Evolutionary conservation across 2,113 vertebrate species (phyloP), one percentile per base, ranked within the genome.

Genomic region (Sapayoa aenigma): DNA sequence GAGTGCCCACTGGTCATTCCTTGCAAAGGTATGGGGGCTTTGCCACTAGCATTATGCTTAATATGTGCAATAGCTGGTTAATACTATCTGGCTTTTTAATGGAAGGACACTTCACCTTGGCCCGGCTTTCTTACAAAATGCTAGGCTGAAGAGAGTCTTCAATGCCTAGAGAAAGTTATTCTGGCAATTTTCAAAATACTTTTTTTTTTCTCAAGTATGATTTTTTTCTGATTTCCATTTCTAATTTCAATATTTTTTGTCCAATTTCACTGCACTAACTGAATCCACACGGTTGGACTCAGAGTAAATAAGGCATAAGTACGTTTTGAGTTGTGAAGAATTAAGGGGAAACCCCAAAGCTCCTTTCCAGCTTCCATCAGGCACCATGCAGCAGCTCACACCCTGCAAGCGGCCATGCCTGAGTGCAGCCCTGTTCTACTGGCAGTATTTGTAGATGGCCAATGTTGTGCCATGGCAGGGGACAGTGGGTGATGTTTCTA

Each of bases 381-480:
- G 27, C 24, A 13, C 24, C 31, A 27, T 0, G 74, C 50, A 71
- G 46, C 56, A 58, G 55, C 67, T 18, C 1, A 1, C 62, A n/a
- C 24, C n/a, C 67, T 58, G 41, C 63, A 30, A 44, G 39, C 3
- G 3, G 20, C 50, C 11, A 0, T 25, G 35, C 47, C 39, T 0
- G 1, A 44, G 42, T 1, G 1, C 1, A 44, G 50, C 49, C 62
- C 62, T 31, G 20, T 17, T 87, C 39, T 47, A 44, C 67, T 18
- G 52, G 52, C 3, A 9, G 11, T 1, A 0, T 30, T 72, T 56
- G 53, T 75, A 49, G 63, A n/a, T 7, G 49, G 28, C 47, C 3
- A 23, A 41, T 39, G 35, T 0, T 56, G 50, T 52, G 55, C 18
- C 10, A 6, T 0, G 0, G 50, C 2, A 2, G 24, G 55, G 63